Conservation (phyloP, 2,888 invertebrate genomes). For the Orthonevra nobilis region DNA sequence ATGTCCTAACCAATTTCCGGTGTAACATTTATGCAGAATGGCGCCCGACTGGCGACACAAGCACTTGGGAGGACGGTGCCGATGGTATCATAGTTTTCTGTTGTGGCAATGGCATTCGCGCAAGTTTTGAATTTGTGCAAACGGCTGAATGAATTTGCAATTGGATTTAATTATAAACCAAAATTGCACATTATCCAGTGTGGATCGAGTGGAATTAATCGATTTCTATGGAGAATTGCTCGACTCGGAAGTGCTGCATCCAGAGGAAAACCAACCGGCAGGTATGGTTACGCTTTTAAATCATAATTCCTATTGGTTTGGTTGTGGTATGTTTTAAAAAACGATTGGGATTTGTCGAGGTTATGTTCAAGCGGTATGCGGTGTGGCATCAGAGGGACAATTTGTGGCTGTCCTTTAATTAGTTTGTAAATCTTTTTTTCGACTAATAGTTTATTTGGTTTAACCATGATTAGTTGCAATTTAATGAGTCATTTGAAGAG, state of each 20-base stretch:
- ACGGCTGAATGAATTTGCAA: slow-evolving; percentile 63
- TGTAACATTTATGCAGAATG: slow-evolving; percentile 30
- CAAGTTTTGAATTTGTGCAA: slow-evolving; percentile 61
- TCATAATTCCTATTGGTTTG: slow-evolving; percentile 51
- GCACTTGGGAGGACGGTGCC: not conserved
- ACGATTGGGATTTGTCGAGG: slow-evolving; percentile 48
- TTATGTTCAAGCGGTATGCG: slow-evolving; percentile 29
- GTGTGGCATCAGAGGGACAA: slow-evolving; percentile 29
- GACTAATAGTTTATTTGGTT: too few relatives aligned
- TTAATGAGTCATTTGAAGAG: too few relatives aligned
- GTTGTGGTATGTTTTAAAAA: slow-evolving; percentile 16
- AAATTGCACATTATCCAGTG: slow-evolving; percentile 66
- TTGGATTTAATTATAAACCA: slow-evolving; percentile 67
- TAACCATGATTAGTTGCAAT: too few relatives aligned
- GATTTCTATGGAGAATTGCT: slow-evolving; percentile 50
- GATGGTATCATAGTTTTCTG: too few relatives aligned
- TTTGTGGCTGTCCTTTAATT: slow-evolving; percentile 44
- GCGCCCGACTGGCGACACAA: slow-evolving; percentile 16
- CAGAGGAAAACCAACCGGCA: too few relatives aligned
- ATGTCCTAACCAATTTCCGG: slow-evolving; percentile 30
- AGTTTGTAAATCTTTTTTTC: too few relatives aligned
- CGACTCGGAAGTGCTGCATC: slow-evolving; percentile 10
- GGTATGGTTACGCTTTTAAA: slow-evolving; percentile 33
- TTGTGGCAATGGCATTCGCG: slow-evolving; percentile 10
- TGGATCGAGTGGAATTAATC: slow-evolving; percentile 63